Base-by-base conservation (phyloP, 2,113 vertebrate species). In the Peromyscus leucopus region DNA sequence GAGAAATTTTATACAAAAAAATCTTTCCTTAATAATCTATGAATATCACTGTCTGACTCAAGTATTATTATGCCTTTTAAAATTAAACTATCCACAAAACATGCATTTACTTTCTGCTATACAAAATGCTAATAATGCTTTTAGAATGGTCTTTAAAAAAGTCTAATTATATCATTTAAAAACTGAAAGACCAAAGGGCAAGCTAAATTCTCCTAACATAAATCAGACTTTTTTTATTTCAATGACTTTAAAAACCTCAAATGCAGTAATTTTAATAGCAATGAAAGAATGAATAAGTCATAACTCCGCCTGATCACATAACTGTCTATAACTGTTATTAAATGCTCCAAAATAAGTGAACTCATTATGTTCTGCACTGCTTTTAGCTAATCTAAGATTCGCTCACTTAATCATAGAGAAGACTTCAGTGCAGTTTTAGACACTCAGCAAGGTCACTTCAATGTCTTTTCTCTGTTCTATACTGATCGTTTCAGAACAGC, bases 161-260 rank as follows among this genome's bases (percentile, higher is more conserved):
- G 99, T 99, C 99, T 99, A 99, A 99, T 99, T 99, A 99, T 99
- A 99, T 99, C 99, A 99, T 99, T 99, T 99, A 99, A 99, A 99
- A 99, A 99, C 10, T 98, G 98, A 99, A 98, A 99, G 99, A 99
- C 99, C 99, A 99, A 99, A 99, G 99, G 99, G 99, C 99, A 99
- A 99, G 98, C 98, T 99, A 99, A 99, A 99, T 99, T 99, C 99
- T 99, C 98, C 99, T 99, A 99, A 99, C 99, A 99, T 99, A 99
- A 99, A 99, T 99, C 99, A 99, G 99, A 99, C 98, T 99, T 98
- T 98, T 89, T 99, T 99, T 99, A 99, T 99, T 99, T 98, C 98
- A 99, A 98, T 99, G 99, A 99, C 98, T 99, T 99, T 99, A 99
- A 99, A 99, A 99, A 99, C 98, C 98, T 99, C 98, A 99, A 99